Conservation (phyloP, 1,140 invertebrate species). For the Aporrectodea caliginosa region DNA sequence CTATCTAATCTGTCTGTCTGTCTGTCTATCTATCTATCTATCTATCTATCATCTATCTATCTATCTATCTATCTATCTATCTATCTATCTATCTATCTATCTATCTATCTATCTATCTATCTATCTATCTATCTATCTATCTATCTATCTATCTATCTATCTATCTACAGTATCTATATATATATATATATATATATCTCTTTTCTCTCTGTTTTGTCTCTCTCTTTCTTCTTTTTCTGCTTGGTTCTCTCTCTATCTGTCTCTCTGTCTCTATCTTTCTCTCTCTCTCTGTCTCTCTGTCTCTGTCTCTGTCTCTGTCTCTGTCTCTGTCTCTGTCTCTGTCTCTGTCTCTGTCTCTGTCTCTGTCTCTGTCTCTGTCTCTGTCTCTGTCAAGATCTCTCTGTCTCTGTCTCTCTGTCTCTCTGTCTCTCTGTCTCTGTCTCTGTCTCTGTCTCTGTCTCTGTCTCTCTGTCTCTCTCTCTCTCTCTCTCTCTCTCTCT, state of each 20-base stretch:
- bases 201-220: background rate
- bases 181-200: background rate
- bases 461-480: background rate
- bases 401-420: background rate
- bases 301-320: background rate
- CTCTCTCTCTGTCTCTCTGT: background rate
- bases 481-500: background rate
- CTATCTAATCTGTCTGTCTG: too few species aligned
- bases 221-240: too few species aligned
- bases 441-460: background rate
- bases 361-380: background rate
- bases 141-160: background rate
- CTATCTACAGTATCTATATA: background rate
- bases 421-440: background rate
- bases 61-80: background rate
- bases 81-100: background rate
- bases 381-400: background rate
- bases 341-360: background rate
- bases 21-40: too few species aligned
- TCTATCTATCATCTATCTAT: background rate
- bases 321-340: background rate
- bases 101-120: slow-evolving; percentile 3
- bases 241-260: too few species aligned
- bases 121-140: background rate
- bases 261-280: background rate